Base-by-base conservation (phyloP, 2,113 vertebrate species). In the Numenius arquata region DNA sequence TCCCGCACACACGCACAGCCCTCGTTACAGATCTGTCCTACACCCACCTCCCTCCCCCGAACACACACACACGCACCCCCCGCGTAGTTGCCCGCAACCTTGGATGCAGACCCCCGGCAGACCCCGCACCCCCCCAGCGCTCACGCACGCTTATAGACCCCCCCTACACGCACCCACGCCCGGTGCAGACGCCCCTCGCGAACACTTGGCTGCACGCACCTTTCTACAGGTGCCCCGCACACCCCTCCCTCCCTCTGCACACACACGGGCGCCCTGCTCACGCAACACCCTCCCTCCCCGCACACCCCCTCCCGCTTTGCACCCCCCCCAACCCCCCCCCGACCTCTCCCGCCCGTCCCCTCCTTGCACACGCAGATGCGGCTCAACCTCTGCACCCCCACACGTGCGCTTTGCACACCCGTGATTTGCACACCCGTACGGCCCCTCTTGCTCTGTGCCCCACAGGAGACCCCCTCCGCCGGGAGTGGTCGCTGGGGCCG, bases 281-380 rank as follows among this genome's bases (percentile, higher is more conserved):
- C 8, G 29, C 50, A 40, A 40, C 79, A 12, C 70, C 36, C 27
- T 25, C 48, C 34, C 40, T 30, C 20, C 27, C 75, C 20, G 6
- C 61, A 25, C 45, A 15, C 50, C n/a, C 29, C 29, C 13, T 3
- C 40, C 9, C 67, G 6, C 72, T 52, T 56, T 15, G 56, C 63
- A 2, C n/a, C 2, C n/a, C 15, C 22, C n/a, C n/a, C n/a, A n/a
- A 48, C 63, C 2, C n/a, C 2, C n/a, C 15, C 36, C 22, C 40
- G 5, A 6, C 3, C 26, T 19, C 38, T n/a, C 56, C 73, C 15
- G 11, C 32, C 59, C 62, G 3, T 10, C 29, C 32, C 15, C 36
- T 29, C 29, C 11, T 56, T 11, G 59, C 76, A 56, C 85, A 45
- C 21, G 7, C 63, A 3, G 68, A 18, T 36, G 11, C 27, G 19